A percentile compares a stretch with the other conserved stretches of the same genome.
phyloP scores from a whole-genome alignment of 2,888 invertebrate genomes.

The Oscheius sp. region DNA sequence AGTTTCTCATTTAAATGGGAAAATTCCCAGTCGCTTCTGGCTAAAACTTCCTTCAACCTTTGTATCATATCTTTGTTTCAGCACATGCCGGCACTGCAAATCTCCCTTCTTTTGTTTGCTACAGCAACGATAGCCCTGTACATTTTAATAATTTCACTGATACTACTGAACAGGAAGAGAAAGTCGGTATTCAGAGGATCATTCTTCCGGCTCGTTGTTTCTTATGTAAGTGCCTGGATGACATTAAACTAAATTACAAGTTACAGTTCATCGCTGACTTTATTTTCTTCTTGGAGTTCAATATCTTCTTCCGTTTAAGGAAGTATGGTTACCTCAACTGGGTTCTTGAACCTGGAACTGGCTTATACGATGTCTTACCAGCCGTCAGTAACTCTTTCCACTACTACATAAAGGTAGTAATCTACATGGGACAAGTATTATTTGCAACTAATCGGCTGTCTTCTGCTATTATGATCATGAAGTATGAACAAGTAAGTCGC shows the following conservation, averaged over 20 bases:
- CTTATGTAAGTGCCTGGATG: conserved; percentile 29
- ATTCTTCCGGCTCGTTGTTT: conserved; percentile 22
- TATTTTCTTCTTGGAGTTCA: conserved; percentile 33
- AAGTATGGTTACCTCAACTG: conserved; percentile 31
- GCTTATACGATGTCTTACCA: conserved; percentile 10
- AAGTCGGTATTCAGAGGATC: conserved; percentile 21
- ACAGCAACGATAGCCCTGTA: conserved; percentile 21
- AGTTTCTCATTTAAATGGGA: not conserved
- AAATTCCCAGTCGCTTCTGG: not conserved
- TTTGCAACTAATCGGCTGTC: conserved; percentile 32
- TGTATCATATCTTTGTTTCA: not conserved
- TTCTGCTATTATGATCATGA: conserved; percentile 15
- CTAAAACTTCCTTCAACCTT: not conserved
- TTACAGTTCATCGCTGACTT: conserved; percentile 38
- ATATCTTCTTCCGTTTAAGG: conserved; percentile 20
- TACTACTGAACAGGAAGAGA: conserved; percentile 6
- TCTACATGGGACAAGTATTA: conserved; percentile 31
- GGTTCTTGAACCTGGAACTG: not conserved
- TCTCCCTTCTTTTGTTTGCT: conserved; percentile 10
- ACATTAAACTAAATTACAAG: too few relatives aligned
- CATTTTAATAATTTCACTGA: conserved; percentile 16
- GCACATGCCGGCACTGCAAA: conserved; percentile 25
- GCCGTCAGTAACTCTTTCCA: conserved; percentile 23
- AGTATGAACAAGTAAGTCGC: conserved; percentile 21
- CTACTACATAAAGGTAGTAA: conserved; percentile 30